Evolutionary conservation across 2,888 invertebrate genomes (phyloP).

Genomic region (Hesperia comma): DNA sequence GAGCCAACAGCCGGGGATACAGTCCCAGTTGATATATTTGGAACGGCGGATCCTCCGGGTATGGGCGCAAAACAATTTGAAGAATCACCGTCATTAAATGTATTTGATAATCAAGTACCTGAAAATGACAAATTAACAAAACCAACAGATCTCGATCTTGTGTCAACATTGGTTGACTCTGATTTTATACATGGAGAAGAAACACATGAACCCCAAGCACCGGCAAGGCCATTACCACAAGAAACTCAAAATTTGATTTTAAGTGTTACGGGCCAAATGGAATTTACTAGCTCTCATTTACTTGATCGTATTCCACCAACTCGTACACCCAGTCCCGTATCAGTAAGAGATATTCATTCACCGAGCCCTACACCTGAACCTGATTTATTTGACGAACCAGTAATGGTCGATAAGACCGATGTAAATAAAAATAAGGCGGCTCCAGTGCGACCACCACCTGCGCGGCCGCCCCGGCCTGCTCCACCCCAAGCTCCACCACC

Average conservation of each 20-base stretch:
- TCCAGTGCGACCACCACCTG: constrained; percentile 61
- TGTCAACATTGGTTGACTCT: constrained; percentile 59
- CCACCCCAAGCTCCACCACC: constrained; percentile 79
- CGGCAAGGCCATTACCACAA: constrained; percentile 86
- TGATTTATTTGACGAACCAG: constrained; percentile 61
- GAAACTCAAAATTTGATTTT: constrained; percentile 94
- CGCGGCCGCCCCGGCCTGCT: constrained; percentile 70
- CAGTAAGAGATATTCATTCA: constrained; percentile 91
- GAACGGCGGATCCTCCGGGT: constrained; percentile 62
- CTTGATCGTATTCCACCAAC: constrained; percentile 93
- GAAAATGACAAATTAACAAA: constrained; percentile 58
- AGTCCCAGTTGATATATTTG: constrained; percentile 73
- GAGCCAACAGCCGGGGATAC: constrained; percentile 71
- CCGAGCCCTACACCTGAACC: constrained; percentile 92
- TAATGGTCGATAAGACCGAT: constrained; percentile 62
- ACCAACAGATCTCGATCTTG: constrained; percentile 71
- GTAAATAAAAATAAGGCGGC: constrained; percentile 70
- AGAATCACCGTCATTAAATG: constrained; percentile 50
- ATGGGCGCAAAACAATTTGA: constrained; percentile 66
- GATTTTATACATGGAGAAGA: constrained; percentile 52
- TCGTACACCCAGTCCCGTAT: constrained; percentile 93
- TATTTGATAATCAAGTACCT: constrained; percentile 53
- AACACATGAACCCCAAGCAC: constrained; percentile 60
- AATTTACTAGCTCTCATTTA: constrained; percentile 93
- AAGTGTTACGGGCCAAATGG: constrained; percentile 94